Base-by-base conservation (phyloP, 2,888 invertebrate species). In the Caenorhabditis virilis region DNA sequence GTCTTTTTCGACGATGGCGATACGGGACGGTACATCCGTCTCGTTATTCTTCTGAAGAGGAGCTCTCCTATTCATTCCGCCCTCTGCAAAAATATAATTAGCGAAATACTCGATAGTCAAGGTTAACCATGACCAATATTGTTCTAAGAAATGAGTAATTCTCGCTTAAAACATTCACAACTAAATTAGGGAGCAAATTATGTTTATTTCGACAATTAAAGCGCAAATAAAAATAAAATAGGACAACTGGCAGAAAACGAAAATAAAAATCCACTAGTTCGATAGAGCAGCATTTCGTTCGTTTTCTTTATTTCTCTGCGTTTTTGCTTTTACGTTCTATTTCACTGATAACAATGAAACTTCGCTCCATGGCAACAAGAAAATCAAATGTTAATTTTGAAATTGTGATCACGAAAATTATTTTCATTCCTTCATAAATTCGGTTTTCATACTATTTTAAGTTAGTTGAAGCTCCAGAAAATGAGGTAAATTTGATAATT, bases 1-100 rank as follows among this genome's bases (percentile, higher is more conserved):
- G 87, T 98, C 98, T 75, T 75, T 75, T 41, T 82, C 82, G 23
- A 81, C 81, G 60, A 81, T 82, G 46, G 81, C 81, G 35, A 81
- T 81, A 72, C 81, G 76, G n/a, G 41, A 9, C 9, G 71, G 68
- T 6, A 65, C 57, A 20, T 73, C 66, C 33, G 73, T 70, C 53
- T 72, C 73, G 35, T 59, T 66, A 46, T 68, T 70, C 22, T 67
- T 63, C 22, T 52, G 43, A 30, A 72, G 30, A 22, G 74, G 72
- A 13, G 56, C 68, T 50, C 51, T 56, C 47, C 63, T 55, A 58
- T 59, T 67, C 67, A 67, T 67, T n/a, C n/a, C n/a, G n/a, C n/a
- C n/a, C n/a, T n/a, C n/a, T n/a, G n/a, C n/a, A n/a, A n/a, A n/a
- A n/a, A n/a, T n/a, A n/a, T n/a, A n/a, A n/a, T n/a, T n/a, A n/a